Base-by-base conservation (phyloP, 2,888 invertebrate species). In the Hydroisotoma schaefferi region DNA sequence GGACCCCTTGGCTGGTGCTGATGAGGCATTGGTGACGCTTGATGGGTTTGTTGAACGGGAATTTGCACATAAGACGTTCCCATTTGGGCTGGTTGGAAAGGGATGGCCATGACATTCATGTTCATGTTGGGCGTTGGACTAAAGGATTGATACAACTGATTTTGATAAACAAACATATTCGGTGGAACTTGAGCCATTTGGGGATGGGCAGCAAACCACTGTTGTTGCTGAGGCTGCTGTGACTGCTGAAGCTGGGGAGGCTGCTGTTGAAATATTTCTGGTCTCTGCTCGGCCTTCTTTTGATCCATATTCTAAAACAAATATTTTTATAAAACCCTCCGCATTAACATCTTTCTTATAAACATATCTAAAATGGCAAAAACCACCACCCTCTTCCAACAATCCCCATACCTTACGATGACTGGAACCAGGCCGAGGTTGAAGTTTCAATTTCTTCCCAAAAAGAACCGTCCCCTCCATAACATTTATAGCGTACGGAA, bases 151-250 rank as follows among this genome's bases (percentile, higher is more conserved):
- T 70, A 70, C 65, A 72, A 64, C 57, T 70, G 70, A 55, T 68
- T 69, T 62, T 67, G 69, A 59, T 72, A 72, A 48, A 72, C 65
- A 54, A 72, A 68, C 70, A 72, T 70, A 48, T 70, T 70, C 47
- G 67, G 68, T 59, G 70, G 69, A 57, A 69, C 67, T 70, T 72
- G 72, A 68, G 70, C 72, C 60, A 72, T 54, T 67, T 70, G 72
- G 29, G 70, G 67, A 63, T 60, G 53, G 52, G 63, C 55, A 59
- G 62, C 67, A 59, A 57, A 62, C 43, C 65, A 63, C 40, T 57
- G 65, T 47, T 67, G 66, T 52, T 60, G 64, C 48, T 61, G 67
- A 22, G 59, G 63, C 43, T 55, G 58, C 56, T 60, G 68, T 43
- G 58, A 65, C 27, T 59, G 59, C 44, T 61, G 59, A 57, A 63